phyloP scores from a whole-genome alignment of 2,113 vertebrate species.

The Hippocampus abdominalis region DNA sequence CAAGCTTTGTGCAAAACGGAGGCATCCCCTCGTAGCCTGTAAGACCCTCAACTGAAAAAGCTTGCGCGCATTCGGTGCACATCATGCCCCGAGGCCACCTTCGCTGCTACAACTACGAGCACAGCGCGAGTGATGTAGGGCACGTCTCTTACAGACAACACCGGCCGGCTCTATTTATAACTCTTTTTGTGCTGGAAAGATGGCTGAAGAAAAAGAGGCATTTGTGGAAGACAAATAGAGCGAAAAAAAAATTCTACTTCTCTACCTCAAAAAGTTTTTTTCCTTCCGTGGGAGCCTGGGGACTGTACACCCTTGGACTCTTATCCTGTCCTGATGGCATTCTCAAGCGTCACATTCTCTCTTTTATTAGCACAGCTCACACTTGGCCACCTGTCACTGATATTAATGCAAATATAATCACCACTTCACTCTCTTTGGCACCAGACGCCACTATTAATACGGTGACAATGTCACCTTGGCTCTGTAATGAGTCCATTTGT shows the following conservation, averaged over 20 bases:
- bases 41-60: conserved; percentile 30
- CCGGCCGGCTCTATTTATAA: neutral
- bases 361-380: conserved; percentile 55
- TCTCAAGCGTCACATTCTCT: conserved; percentile 44
- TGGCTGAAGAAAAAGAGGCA: neutral
- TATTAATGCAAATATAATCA: conserved; percentile 51
- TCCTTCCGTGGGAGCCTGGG: no score
- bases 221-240: neutral
- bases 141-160: conserved; percentile 9
- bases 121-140: conserved; percentile 17
- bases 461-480: conserved; percentile 14
- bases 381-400: conserved; percentile 60
- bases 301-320: neutral
- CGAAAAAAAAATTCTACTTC: no score
- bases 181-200: conserved; percentile 10
- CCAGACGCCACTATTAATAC: conserved; percentile 37
- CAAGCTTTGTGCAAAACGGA: neutral
- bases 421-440: conserved; percentile 21
- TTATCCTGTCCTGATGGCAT: conserved; percentile 43
- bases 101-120: conserved; percentile 1
- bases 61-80: conserved; percentile 2
- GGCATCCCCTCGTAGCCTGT: neutral
- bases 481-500: neutral
- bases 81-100: conserved; percentile 23
- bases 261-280: no score